phyloP scores from a whole-genome alignment of 2,797 vertebrate genomes.

The Cyprinella venusta region DNA sequence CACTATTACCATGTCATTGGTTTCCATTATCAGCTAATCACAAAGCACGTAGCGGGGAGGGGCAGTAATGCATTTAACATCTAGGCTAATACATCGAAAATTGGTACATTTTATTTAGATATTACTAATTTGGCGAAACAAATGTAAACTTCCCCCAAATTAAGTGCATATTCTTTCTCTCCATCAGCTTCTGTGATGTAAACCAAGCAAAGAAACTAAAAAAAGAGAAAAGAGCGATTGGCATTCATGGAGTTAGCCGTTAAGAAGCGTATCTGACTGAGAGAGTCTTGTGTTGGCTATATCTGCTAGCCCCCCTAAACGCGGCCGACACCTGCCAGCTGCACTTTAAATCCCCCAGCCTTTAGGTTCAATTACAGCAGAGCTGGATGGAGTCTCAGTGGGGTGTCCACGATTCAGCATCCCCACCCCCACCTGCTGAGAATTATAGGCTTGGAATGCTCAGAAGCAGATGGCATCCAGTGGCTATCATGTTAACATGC shows the following conservation, averaged over 20 bases:
- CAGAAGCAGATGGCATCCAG: constrained; percentile 83
- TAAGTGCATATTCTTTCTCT: constrained; percentile 63
- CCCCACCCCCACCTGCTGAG: constrained; percentile 67
- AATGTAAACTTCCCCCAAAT: constrained; percentile 31
- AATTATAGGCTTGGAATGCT: constrained; percentile 76
- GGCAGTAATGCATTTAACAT: constrained; percentile 19
- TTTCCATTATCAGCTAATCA: constrained; percentile 50
- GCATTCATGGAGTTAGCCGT: constrained; percentile 67
- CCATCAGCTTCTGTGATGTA: constrained; percentile 71
- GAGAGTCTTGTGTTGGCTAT: constrained; percentile 67
- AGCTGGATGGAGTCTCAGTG: constrained; percentile 73
- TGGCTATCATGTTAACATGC: constrained; percentile 54
- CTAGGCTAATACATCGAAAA: constrained; percentile 34
- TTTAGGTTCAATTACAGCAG: constrained; percentile 83
- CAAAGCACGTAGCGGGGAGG: constrained; percentile 24
- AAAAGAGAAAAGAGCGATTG: constrained; percentile 68
- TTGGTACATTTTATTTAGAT: constrained; percentile 2
- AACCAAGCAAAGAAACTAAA: constrained; percentile 61
- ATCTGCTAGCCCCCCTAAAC: constrained; percentile 26
- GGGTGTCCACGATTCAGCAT: constrained; percentile 70
- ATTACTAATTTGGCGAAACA: constrained; percentile 11
- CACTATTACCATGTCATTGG: constrained; percentile 54
- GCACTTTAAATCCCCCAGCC: constrained; percentile 78
- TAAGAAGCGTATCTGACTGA: constrained; percentile 64
- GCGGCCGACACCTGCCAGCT: constrained; percentile 83